Evolutionary conservation across 2,797 vertebrate species (phyloP).

Genomic region (Sebastes ruberrimus): DNA sequence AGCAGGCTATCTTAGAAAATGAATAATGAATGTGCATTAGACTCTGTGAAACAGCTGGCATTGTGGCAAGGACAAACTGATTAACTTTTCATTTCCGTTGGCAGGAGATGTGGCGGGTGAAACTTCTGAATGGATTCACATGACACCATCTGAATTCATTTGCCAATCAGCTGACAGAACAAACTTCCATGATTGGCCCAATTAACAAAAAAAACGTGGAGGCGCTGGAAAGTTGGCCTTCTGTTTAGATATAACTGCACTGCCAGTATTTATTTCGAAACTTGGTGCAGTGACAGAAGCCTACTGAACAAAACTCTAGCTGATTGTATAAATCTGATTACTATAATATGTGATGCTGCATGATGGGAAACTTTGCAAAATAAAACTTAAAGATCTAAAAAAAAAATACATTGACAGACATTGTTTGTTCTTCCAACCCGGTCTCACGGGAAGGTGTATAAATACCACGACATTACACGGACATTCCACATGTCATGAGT

Average conservation of each 20-base stretch:
- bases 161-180: not conserved
- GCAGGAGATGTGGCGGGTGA: not conserved
- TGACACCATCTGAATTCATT: not conserved
- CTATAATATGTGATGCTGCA: not conserved
- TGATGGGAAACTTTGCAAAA: not conserved
- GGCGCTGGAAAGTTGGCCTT: not conserved
- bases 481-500: too few species aligned
- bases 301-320: not conserved
- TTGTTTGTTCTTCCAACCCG: not conserved
- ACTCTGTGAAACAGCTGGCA: conserved; percentile 1
- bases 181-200: not conserved
- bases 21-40: not conserved
- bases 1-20: conserved; percentile 2
- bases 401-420: not conserved
- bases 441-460: too few species aligned
- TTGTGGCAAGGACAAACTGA: conserved; percentile 26
- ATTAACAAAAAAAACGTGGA: not conserved
- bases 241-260: not conserved
- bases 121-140: conserved; percentile 2
- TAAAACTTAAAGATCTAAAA: not conserved
- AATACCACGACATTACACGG: too few species aligned
- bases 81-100: conserved; percentile 30
- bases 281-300: not conserved
- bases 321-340: not conserved
- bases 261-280: not conserved